Evolutionary conservation across 2,888 invertebrate genomes (phyloP).

Genomic region (Linnaemya vulpina): DNA sequence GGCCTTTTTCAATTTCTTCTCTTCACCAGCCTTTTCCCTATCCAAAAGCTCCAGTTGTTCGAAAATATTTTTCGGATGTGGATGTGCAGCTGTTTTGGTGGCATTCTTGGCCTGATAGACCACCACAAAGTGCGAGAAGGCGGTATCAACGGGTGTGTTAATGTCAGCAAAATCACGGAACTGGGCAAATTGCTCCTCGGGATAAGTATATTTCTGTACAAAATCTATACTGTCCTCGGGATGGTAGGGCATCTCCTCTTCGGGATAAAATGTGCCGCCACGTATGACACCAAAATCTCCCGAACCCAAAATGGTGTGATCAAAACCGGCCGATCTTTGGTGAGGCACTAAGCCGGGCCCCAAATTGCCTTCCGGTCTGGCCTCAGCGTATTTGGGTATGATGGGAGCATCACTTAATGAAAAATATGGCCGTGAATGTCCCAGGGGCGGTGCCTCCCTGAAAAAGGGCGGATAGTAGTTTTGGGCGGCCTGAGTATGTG

Average conservation of each 20-base stretch:
- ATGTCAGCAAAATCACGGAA: slow-evolving; percentile 96
- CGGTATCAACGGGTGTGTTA: slow-evolving; percentile 91
- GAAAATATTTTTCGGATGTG: slow-evolving; percentile 90
- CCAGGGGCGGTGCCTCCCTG: slow-evolving; percentile 85
- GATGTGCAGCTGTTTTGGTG: slow-evolving; percentile 83
- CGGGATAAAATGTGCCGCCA: slow-evolving; percentile 93
- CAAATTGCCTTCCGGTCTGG: slow-evolving; percentile 80
- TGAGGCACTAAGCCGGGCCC: slow-evolving; percentile 68
- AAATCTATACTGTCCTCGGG: slow-evolving; percentile 84
- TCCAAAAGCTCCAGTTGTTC: slow-evolving; percentile 91
- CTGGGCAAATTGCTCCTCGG: slow-evolving; percentile 93
- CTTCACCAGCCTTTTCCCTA: slow-evolving; percentile 83
- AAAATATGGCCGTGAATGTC: slow-evolving; percentile 86
- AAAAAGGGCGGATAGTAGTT: slow-evolving; percentile 92
- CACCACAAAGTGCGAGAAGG: slow-evolving; percentile 92
- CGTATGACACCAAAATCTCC: slow-evolving; percentile 94
- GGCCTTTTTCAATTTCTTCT: slow-evolving; percentile 75
- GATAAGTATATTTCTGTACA: slow-evolving; percentile 87
- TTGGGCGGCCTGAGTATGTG: slow-evolving; percentile 85
- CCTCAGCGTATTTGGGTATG: slow-evolving; percentile 84
- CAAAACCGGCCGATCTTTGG: slow-evolving; percentile 82
- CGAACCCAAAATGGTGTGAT: slow-evolving; percentile 88
- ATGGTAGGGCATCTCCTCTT: slow-evolving; percentile 86
- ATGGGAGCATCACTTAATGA: slow-evolving; percentile 85
- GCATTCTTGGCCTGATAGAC: slow-evolving; percentile 93